These are phyloP conservation scores for Drosophila rellima DNA, from an alignment of 2,888 invertebrate species.

Conservation along the genomic window DNA sequence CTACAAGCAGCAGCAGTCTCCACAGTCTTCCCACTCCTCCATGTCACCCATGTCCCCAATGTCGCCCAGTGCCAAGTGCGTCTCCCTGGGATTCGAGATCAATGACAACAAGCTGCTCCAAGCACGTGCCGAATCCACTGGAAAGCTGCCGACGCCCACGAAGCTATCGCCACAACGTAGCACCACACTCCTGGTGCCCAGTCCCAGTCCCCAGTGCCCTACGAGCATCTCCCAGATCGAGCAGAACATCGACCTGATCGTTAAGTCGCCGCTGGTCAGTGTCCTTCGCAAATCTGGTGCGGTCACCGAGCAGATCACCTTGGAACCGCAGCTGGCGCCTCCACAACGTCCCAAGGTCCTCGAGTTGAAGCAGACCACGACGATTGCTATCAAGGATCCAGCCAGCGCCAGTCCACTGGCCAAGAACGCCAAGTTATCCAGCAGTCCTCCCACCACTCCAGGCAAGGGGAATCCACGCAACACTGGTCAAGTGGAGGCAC, in stretches of 20 bases:
- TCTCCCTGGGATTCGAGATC: conserved; percentile 83
- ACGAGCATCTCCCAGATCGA: conserved; percentile 78
- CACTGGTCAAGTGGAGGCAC: conserved; percentile 65
- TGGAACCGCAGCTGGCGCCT: conserved; percentile 16
- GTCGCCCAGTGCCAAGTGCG: conserved; percentile 64
- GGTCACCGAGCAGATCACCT: conserved; percentile 36
- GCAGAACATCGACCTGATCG: conserved; percentile 83
- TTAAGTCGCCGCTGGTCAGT: conserved; percentile 84
- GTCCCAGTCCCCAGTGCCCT: conserved; percentile 18
- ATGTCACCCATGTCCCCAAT: conserved; percentile 54
- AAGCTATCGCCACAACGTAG: conserved; percentile 59
- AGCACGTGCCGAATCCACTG: conserved; percentile 59
- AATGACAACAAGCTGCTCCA: conserved; percentile 84
- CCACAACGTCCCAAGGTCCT: conserved; percentile 70
- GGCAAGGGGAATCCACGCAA: conserved; percentile 68
- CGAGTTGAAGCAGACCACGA: conserved; percentile 59
- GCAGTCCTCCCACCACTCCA: conserved; percentile 58
- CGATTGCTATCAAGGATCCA: conserved; percentile 36
- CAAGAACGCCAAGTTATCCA: conserved; percentile 56
- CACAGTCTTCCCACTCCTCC: conserved; percentile 27
- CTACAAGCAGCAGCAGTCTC: conserved; percentile 53
- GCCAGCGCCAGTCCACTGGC: conserved; percentile 45
- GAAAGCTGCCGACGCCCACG: conserved; percentile 44
- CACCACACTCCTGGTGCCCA: conserved; percentile 57
- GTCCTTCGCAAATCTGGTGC: conserved; percentile 81